Conservation (phyloP, 2,888 invertebrate genomes). For the Hyalella azteca region DNA sequence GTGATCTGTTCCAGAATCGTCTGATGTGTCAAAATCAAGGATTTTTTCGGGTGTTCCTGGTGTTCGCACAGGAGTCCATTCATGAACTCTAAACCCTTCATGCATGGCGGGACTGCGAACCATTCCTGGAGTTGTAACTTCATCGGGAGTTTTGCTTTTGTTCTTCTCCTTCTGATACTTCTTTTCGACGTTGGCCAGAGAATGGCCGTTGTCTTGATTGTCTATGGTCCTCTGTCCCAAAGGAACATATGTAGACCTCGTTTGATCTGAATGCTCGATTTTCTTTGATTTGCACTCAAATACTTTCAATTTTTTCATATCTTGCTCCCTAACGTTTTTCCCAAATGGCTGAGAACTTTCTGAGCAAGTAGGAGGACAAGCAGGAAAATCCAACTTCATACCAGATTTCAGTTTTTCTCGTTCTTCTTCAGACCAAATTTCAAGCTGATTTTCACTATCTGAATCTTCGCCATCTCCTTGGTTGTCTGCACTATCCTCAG, state of each 20-base stretch:
- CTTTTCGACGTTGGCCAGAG: background rate
- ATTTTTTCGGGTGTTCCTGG: conserved; percentile 60
- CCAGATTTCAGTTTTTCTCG: conserved; percentile 54
- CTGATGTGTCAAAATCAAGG: conserved; percentile 54
- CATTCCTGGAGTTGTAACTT: conserved; percentile 61
- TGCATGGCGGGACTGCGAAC: conserved; percentile 63
- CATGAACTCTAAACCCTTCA: conserved; percentile 62
- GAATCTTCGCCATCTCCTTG: conserved; percentile 43
- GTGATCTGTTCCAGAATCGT: conserved; percentile 44
- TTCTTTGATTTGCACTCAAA: conserved; percentile 52
- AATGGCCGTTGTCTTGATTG: background rate
- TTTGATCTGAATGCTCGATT: conserved; percentile 19
- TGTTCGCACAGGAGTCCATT: conserved; percentile 61
- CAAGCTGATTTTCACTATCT: conserved; percentile 40
- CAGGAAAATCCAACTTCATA: conserved; percentile 77
- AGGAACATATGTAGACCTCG: background rate
- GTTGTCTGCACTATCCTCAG: conserved; percentile 51
- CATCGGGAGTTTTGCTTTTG: conserved; percentile 49
- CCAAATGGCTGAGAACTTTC: conserved; percentile 51
- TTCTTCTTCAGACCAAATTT: conserved; percentile 55
- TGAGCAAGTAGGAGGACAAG: conserved; percentile 64
- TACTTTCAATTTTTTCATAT: conserved; percentile 44
- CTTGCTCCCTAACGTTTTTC: conserved; percentile 40
- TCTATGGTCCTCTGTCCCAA: conserved; percentile 28
- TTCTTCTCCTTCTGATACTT: conserved; percentile 39